Conservation (phyloP, 2,888 invertebrate species). For the Stenotaenia linearis region DNA sequence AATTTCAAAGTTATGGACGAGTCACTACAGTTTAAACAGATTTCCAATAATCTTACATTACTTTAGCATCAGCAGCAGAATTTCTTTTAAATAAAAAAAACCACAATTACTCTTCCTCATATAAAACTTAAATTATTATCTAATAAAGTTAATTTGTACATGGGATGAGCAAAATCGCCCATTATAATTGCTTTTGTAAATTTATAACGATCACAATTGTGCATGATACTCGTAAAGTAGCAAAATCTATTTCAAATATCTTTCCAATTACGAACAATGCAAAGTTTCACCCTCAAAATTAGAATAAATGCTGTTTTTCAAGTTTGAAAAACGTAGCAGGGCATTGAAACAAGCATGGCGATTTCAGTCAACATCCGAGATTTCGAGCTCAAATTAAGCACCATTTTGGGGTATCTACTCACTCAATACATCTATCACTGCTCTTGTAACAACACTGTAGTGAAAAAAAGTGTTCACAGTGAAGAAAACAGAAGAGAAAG, state of each 20-base stretch:
- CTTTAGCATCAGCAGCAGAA: too few species aligned
- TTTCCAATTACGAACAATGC: neutral
- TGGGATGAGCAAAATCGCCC: too few species aligned
- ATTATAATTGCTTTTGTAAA: too few species aligned
- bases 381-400: neutral
- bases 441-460: neutral
- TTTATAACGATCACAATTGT: too few species aligned
- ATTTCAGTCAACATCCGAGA: neutral
- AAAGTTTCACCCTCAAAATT: neutral
- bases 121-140: too few species aligned
- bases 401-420: neutral
- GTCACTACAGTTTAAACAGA: too few species aligned
- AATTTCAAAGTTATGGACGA: too few species aligned
- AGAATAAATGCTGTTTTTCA: neutral
- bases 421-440: conserved; percentile 15
- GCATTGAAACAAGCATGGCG: conserved; percentile 15
- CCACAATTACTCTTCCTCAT: too few species aligned
- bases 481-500: neutral
- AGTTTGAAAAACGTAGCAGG: neutral
- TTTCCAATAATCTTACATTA: too few species aligned
- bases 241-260: neutral
- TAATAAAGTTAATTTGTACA: too few species aligned
- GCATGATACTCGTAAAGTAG: too few species aligned
- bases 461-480: neutral
- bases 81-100: too few species aligned